Conservation (phyloP, 1,140 invertebrate species). For the Drosophila bocki region DNA sequence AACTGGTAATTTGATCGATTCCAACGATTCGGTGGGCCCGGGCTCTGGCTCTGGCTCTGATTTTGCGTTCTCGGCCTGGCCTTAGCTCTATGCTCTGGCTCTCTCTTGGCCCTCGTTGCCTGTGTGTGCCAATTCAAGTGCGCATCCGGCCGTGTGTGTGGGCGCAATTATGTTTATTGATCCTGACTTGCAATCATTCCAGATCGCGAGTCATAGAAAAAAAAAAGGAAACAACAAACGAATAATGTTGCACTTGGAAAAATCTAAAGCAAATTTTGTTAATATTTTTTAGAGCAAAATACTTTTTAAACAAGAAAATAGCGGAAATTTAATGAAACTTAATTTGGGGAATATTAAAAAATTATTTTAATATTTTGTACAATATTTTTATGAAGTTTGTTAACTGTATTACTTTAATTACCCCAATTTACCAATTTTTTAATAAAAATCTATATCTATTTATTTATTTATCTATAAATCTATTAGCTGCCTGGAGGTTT, state of each 20-base stretch:
- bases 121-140: conserved; percentile 73
- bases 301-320: background rate
- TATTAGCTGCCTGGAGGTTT: too few relatives aligned
- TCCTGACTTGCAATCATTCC: conserved; percentile 62
- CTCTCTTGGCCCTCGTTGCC: conserved; percentile 23
- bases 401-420: too few relatives aligned
- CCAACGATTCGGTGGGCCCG: conserved; percentile 22
- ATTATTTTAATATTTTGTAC: too few relatives aligned
- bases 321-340: background rate
- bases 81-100: conserved; percentile 2
- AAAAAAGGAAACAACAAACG: conserved; percentile 15
- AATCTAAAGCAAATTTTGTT: background rate
- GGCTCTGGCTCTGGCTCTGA: conserved; percentile 6
- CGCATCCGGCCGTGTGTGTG: conserved; percentile 78
- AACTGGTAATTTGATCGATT: conserved; percentile 65
- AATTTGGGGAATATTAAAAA: too few relatives aligned
- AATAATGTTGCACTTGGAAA: conserved; percentile 7
- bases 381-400: too few relatives aligned
- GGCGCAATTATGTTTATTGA: conserved; percentile 74
- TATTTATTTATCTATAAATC: too few relatives aligned
- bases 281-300: background rate
- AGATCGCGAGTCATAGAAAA: conserved; percentile 49
- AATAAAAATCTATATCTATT: too few relatives aligned
- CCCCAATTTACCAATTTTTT: too few relatives aligned
- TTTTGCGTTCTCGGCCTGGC: conserved; percentile 12